Base-by-base conservation (phyloP, 2,888 invertebrate genomes). In the Drosophila birchii region DNA sequence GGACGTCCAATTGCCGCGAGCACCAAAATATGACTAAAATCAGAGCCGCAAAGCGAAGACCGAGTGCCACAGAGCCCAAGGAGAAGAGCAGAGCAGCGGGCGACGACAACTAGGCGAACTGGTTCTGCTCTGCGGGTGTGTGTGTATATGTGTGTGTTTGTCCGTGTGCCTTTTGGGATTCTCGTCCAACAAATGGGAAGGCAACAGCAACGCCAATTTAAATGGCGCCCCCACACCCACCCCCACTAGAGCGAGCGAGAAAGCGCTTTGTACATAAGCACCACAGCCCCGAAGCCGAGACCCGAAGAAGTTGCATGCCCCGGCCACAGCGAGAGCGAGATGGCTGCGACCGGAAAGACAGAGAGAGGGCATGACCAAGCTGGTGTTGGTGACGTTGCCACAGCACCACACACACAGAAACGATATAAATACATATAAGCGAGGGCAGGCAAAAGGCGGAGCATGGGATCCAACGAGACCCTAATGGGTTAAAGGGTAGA, bases 211-310 rank as follows among this genome's bases (percentile, higher is more conserved):
- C 70, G 79, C 74, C 75, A 80, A 68, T 73, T 88, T 89, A 89
- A 91, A 90, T 90, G 90, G 90, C 90, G 90, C 90, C 90, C 91
- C 89, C 91, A 91, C 90, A n/a, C 90, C 90, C 90, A 84, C 81
- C 87, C 81, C 81, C 75, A 75, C 41, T 61, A 38, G 67, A 67
- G 74, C 38, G 69, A 49, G 61, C 44, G 64, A 69, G 70, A 70
- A 29, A 53, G 29, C 11, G n/a, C 55, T 39, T 23, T 66, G 49
- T 76, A 78, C 47, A 78, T 78, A 78, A 77, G 78, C 77, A 78
- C 77, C 77, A 78, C 59, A 75, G 54, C 56, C 43, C 60, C 60
- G 60, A 61, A 57, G 60, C 23, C 34, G 26, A 53, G 26, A 62
- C 29, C 62, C 62, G 60, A 38, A 45, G 58, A 38, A 45, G 64